Percentiles rank a stretch among this genome's conserved stretches.
Evolutionary conservation across 2,113 vertebrate species (phyloP).

Genomic region (Cacatua alba): DNA sequence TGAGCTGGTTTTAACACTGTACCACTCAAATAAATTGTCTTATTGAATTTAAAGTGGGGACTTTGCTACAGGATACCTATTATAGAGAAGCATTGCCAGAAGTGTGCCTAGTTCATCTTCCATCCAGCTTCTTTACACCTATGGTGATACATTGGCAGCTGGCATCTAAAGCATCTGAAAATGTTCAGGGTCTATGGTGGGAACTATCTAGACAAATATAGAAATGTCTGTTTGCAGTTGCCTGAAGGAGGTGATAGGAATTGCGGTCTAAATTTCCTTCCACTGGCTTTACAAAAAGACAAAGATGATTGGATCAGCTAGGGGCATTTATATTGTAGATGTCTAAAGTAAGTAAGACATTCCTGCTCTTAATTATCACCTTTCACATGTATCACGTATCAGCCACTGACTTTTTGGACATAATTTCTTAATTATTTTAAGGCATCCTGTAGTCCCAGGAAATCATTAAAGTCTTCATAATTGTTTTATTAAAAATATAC

Average conservation of each 20-base stretch:
- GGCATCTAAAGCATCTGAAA: not conserved
- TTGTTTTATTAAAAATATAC: not conserved
- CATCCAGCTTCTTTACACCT: not conserved
- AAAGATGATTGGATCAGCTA: not conserved
- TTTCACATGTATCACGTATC: not conserved
- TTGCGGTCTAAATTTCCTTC: not conserved
- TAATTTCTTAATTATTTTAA: not conserved
- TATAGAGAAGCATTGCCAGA: not conserved
- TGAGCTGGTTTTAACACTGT: not conserved
- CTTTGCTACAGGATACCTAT: not conserved
- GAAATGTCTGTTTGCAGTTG: not conserved
- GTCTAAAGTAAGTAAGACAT: not conserved
- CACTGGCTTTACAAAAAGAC: not conserved
- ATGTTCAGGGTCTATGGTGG: not conserved
- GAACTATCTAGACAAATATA: not conserved
- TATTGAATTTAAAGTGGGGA: not conserved
- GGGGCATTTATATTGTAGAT: not conserved
- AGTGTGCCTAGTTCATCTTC: not conserved
- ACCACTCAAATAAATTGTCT: not conserved
- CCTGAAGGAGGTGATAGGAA: not conserved
- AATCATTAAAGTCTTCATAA: not conserved
- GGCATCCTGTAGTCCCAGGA: not conserved
- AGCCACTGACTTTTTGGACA: not conserved
- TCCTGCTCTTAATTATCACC: not conserved
- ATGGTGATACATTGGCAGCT: not conserved